Evolutionary conservation across 2,888 invertebrate species (phyloP), one percentile per base, ranked within the genome.

Genomic region (Elmis aenea): DNA sequence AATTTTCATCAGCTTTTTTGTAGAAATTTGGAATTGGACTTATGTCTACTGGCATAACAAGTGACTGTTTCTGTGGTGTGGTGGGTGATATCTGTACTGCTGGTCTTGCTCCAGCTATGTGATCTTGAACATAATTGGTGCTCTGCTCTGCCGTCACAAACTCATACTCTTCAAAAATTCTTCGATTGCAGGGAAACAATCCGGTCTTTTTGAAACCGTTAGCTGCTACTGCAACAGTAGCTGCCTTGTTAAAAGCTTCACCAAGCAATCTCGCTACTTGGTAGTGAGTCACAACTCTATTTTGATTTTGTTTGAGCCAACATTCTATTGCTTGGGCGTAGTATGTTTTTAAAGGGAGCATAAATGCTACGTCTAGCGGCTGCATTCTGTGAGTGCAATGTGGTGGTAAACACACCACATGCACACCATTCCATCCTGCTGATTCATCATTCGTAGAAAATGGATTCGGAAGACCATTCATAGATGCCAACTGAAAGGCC

Each of bases 401-500:
- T 10, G 44, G 45, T 9, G 33, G 42, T 10, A 38, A 13, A 21
- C 33, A 34, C 13, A 34, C 11, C 14, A 44, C 27, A 12, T 34
- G 20, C 8, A 45, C 32, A 22, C 13, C 13, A 26, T 42, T 38
- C 12, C 38, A 31, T 8, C 25, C 23, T 10, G 54, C 59, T 45
- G 38, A 55, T 52, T 5, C 43, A 22, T 46, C 47, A 20, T 35
- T 43, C 29, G 37, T 29, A 33, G 48, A 45, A 30, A 55, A 57
- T 38, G 39, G 38, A 30, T 51, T 44, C 8, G 36, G 32, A 12
- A 50, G 37, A 10, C 38, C 42, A 40, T 49, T 52, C 34, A 27
- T 28, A 31, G 48, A 41, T 28, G 48, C 48, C 23, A 43, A 44
- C 11, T 50, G 42, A 33, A 37, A 52, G 9, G 49, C 49, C 21